These are phyloP conservation scores for Strigops habroptila DNA, from an alignment of 2,113 vertebrate genomes.

Conservation along the genomic window DNA sequence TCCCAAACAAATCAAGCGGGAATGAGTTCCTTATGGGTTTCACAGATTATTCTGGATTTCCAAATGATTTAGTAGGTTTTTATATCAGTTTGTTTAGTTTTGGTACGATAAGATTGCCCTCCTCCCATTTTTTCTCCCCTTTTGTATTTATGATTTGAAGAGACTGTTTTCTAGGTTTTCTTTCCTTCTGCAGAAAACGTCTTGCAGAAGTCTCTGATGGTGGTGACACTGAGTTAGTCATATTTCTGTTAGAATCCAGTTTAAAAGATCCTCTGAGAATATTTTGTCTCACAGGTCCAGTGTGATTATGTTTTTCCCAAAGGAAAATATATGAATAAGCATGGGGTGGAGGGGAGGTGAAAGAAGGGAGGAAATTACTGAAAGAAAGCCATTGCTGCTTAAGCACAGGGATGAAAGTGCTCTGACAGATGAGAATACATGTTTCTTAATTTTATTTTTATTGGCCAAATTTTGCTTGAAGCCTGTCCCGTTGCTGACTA, in stretches of 20 bases:
- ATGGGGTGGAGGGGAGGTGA: background rate
- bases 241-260: background rate
- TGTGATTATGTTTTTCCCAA: background rate
- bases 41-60: background rate
- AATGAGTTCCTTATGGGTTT: background rate
- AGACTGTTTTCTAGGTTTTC: background rate
- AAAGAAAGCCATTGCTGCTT: background rate
- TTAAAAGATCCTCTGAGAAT: background rate
- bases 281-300: background rate
- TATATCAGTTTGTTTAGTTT: background rate
- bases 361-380: background rate
- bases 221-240: background rate
- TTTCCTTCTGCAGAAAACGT: background rate
- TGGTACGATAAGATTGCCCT: background rate
- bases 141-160: background rate
- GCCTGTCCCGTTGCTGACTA: background rate
- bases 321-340: background rate
- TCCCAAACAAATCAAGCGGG: background rate
- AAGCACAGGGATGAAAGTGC: background rate
- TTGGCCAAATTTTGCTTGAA: background rate
- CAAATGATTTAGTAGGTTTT: background rate
- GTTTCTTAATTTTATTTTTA: background rate
- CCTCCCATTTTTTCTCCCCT: background rate
- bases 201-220: background rate
- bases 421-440: background rate